phyloP scores from a whole-genome alignment of 2,113 vertebrate species.

The Furnarius figulus region DNA sequence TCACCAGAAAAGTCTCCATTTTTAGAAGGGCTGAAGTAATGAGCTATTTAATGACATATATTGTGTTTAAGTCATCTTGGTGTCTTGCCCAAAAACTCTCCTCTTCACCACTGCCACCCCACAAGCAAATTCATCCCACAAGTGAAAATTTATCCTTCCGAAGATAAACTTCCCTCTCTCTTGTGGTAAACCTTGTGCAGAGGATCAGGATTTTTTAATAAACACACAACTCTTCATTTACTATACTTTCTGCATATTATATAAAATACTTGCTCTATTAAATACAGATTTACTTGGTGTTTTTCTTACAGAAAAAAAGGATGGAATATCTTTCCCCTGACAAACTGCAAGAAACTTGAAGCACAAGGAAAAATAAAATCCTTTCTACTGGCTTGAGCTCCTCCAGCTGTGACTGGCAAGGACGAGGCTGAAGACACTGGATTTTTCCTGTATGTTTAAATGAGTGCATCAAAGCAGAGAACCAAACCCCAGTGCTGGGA shows the following conservation, averaged over 20 bases:
- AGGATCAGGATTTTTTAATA: slow-evolving; percentile 39
- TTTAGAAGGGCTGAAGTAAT: slow-evolving; percentile 28
- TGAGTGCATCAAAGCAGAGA: background rate
- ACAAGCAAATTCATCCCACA: background rate
- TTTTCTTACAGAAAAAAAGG: background rate
- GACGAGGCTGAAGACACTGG: background rate
- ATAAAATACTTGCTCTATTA: slow-evolving; percentile 50
- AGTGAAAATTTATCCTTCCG: slow-evolving; percentile 1
- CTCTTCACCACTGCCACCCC: background rate
- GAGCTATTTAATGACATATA: slow-evolving; percentile 28
- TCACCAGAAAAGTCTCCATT: slow-evolving; percentile 8
- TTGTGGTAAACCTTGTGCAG: slow-evolving; percentile 23
- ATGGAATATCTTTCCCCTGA: slow-evolving; percentile 3
- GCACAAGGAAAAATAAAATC: background rate
- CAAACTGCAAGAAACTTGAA: slow-evolving; percentile 14
- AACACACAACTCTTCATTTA: background rate
- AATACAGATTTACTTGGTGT: slow-evolving; percentile 20
- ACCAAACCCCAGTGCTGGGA: background rate
- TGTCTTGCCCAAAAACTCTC: background rate
- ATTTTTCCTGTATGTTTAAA: background rate
- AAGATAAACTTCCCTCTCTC: slow-evolving; percentile 30
- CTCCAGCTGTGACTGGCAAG: background rate
- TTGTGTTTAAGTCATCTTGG: background rate
- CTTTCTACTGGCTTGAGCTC: background rate
- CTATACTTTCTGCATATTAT: background rate